phyloP scores from a whole-genome alignment of 2,797 vertebrate species.

The Novumbra hubbsi region DNA sequence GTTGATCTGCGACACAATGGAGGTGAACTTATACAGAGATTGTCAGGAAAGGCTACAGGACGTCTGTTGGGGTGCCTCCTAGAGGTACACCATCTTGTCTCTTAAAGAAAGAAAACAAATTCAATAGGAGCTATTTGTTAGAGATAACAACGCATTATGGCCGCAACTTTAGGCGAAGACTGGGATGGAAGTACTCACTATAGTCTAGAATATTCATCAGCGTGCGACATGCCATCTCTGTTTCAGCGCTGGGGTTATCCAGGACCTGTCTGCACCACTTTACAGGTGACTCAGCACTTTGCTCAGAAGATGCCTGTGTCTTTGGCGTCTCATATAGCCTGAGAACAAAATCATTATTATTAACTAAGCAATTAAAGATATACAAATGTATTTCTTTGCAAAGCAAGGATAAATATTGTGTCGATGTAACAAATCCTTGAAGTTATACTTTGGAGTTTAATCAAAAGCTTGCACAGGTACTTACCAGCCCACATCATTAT shows the following conservation, averaged over 20 bases:
- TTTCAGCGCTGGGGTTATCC: constrained; percentile 79
- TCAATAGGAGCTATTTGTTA: background rate
- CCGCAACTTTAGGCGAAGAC: too few species aligned
- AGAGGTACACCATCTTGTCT: constrained; percentile 32
- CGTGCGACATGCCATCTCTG: constrained; percentile 71
- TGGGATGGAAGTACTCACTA: constrained; percentile 54
- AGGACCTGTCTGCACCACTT: constrained; percentile 80
- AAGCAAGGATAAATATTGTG: background rate
- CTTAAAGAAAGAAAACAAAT: constrained; percentile 1
- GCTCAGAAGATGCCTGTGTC: constrained; percentile 50
- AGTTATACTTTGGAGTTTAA: background rate
- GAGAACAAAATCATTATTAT: background rate
- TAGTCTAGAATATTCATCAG: constrained; percentile 73
- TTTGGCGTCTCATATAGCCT: constrained; percentile 66
- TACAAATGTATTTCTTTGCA: background rate
- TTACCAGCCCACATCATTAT: constrained; percentile 68
- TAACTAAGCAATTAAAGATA: background rate
- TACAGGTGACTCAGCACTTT: constrained; percentile 62
- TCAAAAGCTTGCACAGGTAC: constrained; percentile 26
- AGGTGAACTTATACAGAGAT: constrained; percentile 9
- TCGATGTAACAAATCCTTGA: background rate
- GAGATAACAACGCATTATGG: background rate
- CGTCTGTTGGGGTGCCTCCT: constrained; percentile 25
- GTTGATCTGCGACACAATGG: constrained; percentile 21
- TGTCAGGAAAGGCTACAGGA: constrained; percentile 28